Conservation (phyloP, 2,888 invertebrate species). For the Isotomurus palustris region DNA sequence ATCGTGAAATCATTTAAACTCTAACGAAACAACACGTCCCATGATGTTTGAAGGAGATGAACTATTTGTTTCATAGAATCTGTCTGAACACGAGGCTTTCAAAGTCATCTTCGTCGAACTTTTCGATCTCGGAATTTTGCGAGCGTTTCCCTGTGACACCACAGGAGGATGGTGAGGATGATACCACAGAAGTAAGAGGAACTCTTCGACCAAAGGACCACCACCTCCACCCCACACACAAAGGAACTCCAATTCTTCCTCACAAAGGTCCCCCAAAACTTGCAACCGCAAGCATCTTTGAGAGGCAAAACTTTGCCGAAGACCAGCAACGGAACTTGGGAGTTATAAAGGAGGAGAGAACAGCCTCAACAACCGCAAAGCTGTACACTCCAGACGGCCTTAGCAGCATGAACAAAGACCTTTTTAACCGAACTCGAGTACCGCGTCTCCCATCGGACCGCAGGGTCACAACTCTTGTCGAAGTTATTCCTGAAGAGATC, state of each 20-base stretch:
- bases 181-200: neutral
- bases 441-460: constrained; percentile 5
- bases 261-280: too few species aligned
- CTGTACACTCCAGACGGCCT: constrained; percentile 26
- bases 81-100: constrained; percentile 42
- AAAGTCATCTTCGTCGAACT: constrained; percentile 44
- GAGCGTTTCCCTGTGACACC: constrained; percentile 41
- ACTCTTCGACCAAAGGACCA: neutral
- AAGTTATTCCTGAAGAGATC: constrained; percentile 5
- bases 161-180: constrained; percentile 17
- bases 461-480: constrained; percentile 8
- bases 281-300: constrained; percentile 4
- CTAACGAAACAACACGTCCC: too few species aligned
- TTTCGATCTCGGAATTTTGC: constrained; percentile 45
- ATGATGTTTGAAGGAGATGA: too few species aligned
- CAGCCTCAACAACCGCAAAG: neutral
- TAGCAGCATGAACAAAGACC: constrained; percentile 14
- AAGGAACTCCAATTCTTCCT: constrained; percentile 13
- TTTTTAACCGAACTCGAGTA: constrained; percentile 10
- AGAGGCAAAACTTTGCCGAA: constrained; percentile 4
- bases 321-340: constrained; percentile 4
- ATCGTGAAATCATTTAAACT: too few species aligned
- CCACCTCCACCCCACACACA: constrained; percentile 4
- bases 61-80: constrained; percentile 42
- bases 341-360: constrained; percentile 7